Evolutionary conservation across 1,140 invertebrate genomes (phyloP), one percentile per base, ranked within the genome.

Genomic region (Drosophila melanica): DNA sequence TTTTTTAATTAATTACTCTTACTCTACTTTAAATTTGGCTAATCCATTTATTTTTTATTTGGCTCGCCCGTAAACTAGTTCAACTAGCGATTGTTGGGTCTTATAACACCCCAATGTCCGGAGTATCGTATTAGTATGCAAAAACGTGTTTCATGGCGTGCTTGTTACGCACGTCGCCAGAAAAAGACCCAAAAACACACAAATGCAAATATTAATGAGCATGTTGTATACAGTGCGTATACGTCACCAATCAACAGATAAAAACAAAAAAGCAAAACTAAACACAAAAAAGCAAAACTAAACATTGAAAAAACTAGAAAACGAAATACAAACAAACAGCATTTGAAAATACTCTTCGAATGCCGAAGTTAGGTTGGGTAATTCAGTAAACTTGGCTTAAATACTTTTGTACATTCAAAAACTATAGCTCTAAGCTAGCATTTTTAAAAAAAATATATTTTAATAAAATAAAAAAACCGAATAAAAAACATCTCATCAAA

Each of bases 111-210:
- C 50, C 9, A 41, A 45, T 58, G 6, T 58, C 39, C n/a, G 41
- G 16, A 11, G 7, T 35, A 23, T 47, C 20, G 69, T 73, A 82
- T 82, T 82, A 63, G 75, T 64, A 84, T 84, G 53, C 75, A 84
- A 79, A 82, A 82, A 82, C 79, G 71, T 82, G 79, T 84, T 82
- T 58, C 67, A 59, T 67, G 66, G 42, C 42, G 70, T 75, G 63
- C 70, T 70, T 78, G 79, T 81, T 75, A 71, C 55, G 64, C 59
- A 33, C 48, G 35, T 47, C 57, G 45, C 74, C 68, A 68, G 77
- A 73, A 47, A 55, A n/a, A 30, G 8, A 23, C 33, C 2, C 41
- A 44, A 80, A 66, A 76, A 45, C 50, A n/a, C n/a, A 54, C 53
- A 73, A 68, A 50, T 42, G 4, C 30, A 37, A 57, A 57, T 65